Base-by-base conservation (phyloP, 1,140 invertebrate species). In the Drosophila rhopaloa region DNA sequence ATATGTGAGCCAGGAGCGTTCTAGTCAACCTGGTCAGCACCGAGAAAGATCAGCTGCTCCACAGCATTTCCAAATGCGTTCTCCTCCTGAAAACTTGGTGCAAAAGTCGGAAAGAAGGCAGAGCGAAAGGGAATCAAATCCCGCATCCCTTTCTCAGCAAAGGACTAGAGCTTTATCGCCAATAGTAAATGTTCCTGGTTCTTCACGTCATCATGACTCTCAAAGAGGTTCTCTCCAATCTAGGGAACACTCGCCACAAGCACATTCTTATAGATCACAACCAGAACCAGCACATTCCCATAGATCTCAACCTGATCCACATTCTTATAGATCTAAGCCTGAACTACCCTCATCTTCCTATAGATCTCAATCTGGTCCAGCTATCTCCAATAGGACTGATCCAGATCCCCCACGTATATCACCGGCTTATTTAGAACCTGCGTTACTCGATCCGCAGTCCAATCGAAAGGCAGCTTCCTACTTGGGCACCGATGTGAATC, bases 401-500 rank as follows among this genome's bases (percentile, higher is more conserved):
- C 27, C 32, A 13, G n/a, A 37, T 10, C 27, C 48, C 4, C 16
- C 13, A 9, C 8, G 27, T 2, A 1, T 60, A 16, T n/a, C 58
- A 13, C 13, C 57, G 5, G 19, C 11, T 6, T 24, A 41, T 5
- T 4, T 16, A 19, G 48, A 27, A 5, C 48, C 48, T 13, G 29
- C 29, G 4, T 32, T 29, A 16, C 6, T 53, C 10, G 32, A 53
- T 0, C 14, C 50, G 3, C 24, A 9, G 10, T 5, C 24, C 3
- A 5, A 5, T 7, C 35, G 10, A 4, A 50, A 37, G 11, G 24
- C 9, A 46, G n/a, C 47, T 8, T 19, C 32, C 13, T 68, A 44
- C 0, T 6, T 57, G 46, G 79, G 53, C 35, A 50, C 37, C 5
- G 27, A 47, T 8, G 11, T 54, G 0, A 44, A 48, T 32, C 56